Base-by-base conservation (phyloP, 2,888 invertebrate species). In the Eupeodes luniger region DNA sequence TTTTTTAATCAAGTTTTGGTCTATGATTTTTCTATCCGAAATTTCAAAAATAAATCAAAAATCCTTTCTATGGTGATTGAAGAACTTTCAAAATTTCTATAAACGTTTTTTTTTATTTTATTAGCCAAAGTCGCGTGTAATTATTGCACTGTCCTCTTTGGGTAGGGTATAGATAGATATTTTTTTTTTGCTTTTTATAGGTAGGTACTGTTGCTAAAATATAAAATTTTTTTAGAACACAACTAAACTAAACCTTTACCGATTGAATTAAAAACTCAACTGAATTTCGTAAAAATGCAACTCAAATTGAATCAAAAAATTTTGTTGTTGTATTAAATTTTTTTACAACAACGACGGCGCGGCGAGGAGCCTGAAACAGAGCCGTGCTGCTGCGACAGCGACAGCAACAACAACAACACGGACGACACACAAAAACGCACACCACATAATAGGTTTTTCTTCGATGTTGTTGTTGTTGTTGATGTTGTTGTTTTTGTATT, bases 191-290 rank as follows among this genome's bases (percentile, higher is more conserved):
- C 10, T 53, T 67, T 53, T 40, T 1, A 27, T 27, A 27, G 27
- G 27, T 3, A 27, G 27, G 1, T 27, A 53, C 12, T 36, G 69
- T 69, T 36, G 53, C 40, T 40, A 7, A 72, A 72, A 72, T 40
- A 57, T 27, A 27, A 57, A 27, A n/a, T 78, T 81, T 87, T 69
- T 85, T 81, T 88, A 88, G 91, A 91, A 92, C 91, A 91, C 92
- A 92, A 92, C 92, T 91, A 91, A 92, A 91, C 91, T 92, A 92
- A 91, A 91, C 91, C 91, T 91, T 91, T 90, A 92, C 93, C 91
- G 93, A 92, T 92, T 93, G 93, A 93, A 93, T 93, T 92, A 93
- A 93, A 93, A 93, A 93, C 92, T 93, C 93, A 93, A 93, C 93
- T 93, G 93, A 93, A 93, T 92, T 93, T 92, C 91, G 91, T 92